Percentiles rank a stretch among this genome's conserved stretches.
Conservation (phyloP, 1,140 invertebrate species). For the Paramacrobiotus metropolitanus region DNA sequence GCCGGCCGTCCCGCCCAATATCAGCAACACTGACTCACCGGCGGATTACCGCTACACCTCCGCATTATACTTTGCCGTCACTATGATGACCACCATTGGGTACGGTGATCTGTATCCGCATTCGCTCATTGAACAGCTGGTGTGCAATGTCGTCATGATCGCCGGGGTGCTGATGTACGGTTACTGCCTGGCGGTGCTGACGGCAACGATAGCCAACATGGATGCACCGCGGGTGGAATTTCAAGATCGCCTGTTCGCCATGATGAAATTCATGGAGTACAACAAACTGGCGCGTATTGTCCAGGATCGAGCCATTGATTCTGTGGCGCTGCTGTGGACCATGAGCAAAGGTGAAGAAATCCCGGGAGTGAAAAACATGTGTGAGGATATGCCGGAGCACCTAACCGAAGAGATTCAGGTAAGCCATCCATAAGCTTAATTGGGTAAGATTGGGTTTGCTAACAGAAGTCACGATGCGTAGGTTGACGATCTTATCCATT, state of each 20-base stretch:
- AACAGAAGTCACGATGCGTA: neutral
- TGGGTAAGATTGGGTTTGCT: neutral
- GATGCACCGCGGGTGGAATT: conserved; percentile 4
- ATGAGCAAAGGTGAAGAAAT: neutral
- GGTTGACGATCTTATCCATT: neutral
- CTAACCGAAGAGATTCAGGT: neutral
- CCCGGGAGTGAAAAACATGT: neutral
- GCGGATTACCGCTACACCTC: neutral
- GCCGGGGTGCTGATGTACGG: conserved; percentile 10
- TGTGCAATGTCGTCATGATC: conserved; percentile 8
- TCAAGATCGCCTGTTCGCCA: neutral
- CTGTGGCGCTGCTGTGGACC: neutral
- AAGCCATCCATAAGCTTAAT: neutral
- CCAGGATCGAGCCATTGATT: neutral
- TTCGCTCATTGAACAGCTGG: conserved; percentile 2
- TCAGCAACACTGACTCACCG: neutral
- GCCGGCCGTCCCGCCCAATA: neutral
- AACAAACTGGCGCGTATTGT: neutral
- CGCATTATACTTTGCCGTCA: neutral
- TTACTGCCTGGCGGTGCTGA: conserved; percentile 9
- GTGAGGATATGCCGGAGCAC: neutral
- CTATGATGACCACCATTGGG: conserved; percentile 7
- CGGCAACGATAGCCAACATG: conserved; percentile 10
- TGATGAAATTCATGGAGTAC: neutral
- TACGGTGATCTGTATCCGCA: conserved; percentile 10